phyloP scores from a whole-genome alignment of 2,113 vertebrate species.

The Mesitornis unicolor region DNA sequence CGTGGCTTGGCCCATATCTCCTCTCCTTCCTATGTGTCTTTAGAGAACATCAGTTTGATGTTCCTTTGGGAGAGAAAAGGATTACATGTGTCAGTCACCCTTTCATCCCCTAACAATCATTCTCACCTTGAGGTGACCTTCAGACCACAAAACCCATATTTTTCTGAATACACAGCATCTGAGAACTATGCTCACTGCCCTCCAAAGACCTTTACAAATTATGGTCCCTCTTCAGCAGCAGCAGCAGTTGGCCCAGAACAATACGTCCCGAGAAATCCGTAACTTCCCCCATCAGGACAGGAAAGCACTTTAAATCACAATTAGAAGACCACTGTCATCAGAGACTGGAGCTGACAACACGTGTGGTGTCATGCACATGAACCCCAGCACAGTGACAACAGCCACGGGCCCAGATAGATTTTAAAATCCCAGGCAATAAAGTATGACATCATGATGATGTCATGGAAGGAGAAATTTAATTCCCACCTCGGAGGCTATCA shows the following conservation, averaged over 20 bases:
- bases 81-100: background rate
- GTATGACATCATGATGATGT: constrained; percentile 50
- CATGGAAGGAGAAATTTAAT: constrained; percentile 11
- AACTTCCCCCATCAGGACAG: background rate
- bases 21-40: background rate
- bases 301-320: background rate
- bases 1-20: background rate
- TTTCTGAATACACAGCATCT: background rate
- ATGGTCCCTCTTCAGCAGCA: background rate
- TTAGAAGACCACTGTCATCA: background rate
- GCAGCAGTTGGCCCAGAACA: background rate
- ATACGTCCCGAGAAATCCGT: background rate
- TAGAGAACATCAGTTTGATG: background rate
- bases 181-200: background rate
- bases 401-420: background rate
- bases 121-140: background rate
- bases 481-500: constrained; percentile 1
- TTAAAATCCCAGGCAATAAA: constrained; percentile 27
- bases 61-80: background rate
- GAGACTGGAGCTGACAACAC: background rate
- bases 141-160: background rate
- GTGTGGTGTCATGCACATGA: background rate
- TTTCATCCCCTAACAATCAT: background rate
- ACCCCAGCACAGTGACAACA: background rate
- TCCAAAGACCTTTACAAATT: background rate